These are phyloP conservation scores for Chaetodon trifascialis DNA, from an alignment of 2,113 vertebrate species.

Conservation along the genomic window DNA sequence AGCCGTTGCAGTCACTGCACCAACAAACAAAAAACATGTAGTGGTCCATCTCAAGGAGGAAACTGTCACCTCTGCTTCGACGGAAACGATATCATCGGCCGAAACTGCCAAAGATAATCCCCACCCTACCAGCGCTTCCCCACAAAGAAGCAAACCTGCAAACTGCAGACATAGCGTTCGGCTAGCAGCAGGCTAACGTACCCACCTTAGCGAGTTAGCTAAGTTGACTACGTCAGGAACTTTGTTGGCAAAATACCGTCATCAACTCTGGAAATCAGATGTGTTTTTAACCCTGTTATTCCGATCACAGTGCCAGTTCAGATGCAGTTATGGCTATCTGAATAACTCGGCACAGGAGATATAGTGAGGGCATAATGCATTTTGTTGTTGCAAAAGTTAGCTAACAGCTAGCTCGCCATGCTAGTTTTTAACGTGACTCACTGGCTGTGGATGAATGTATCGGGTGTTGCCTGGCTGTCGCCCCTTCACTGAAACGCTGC, in stretches of 20 bases:
- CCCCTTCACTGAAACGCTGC: conserved; percentile 9
- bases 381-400: conserved; percentile 45
- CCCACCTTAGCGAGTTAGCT: conserved; percentile 8
- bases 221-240: conserved; percentile 46
- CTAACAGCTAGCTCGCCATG: conserved; percentile 38
- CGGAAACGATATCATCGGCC: background rate
- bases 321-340: too few relatives aligned
- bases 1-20: conserved; percentile 6
- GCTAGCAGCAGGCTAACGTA: background rate
- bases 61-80: conserved; percentile 7
- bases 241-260: conserved; percentile 24
- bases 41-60: conserved; percentile 31
- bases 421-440: conserved; percentile 54
- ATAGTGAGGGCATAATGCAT: background rate
- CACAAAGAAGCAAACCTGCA: background rate
- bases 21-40: background rate
- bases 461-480: conserved; percentile 70
- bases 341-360: background rate
- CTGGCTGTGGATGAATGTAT: conserved; percentile 51
- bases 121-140: background rate
- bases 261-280: background rate
- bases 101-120: background rate
- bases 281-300: background rate
- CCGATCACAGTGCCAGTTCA: conserved; percentile 5
- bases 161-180: background rate